These are phyloP conservation scores for Festucalex cinctus DNA, from an alignment of 2,113 vertebrate genomes.

Conservation along the genomic window DNA sequence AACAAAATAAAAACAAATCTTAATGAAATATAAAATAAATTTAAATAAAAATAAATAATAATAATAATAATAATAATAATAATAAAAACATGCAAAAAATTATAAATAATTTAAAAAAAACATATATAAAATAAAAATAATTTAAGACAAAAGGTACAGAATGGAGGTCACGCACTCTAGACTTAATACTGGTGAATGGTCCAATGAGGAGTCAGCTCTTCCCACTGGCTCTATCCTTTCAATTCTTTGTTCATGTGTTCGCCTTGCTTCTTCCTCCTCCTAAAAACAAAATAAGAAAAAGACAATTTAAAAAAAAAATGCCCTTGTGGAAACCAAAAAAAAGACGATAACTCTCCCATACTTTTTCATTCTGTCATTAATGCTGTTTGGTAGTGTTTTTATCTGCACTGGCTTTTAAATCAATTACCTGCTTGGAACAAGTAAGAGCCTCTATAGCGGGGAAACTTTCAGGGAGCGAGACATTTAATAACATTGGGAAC, in stretches of 20 bases:
- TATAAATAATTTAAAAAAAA: no score
- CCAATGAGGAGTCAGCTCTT: slow-evolving; percentile 86
- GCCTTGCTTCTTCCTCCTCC: slow-evolving; percentile 79
- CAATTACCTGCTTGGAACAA: slow-evolving; percentile 39
- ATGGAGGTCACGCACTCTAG: slow-evolving; percentile 82
- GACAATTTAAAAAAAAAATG: slow-evolving; percentile 5
- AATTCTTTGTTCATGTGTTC: slow-evolving; percentile 76
- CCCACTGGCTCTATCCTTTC: slow-evolving; percentile 90
- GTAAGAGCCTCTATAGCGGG: slow-evolving; percentile 33
- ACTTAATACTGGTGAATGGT: slow-evolving; percentile 75
- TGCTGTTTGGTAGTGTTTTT: slow-evolving; percentile 22
- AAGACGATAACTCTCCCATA: slow-evolving; percentile 3
- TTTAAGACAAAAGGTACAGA: neutral
- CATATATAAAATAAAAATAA: neutral
- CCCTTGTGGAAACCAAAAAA: neutral
- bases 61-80: no score
- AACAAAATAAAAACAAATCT: no score
- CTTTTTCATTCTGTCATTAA: slow-evolving; percentile 10
- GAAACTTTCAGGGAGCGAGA: slow-evolving; percentile 10
- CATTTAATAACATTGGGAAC: slow-evolving; percentile 10
- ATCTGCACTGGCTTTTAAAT: slow-evolving; percentile 38
- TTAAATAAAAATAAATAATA: no score
- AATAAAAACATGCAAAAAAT: no score
- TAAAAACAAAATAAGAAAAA: slow-evolving; percentile 17
- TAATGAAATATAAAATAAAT: no score